Evolutionary conservation across 2,797 vertebrate genomes (phyloP).

Genomic region (Natrix natrix): DNA sequence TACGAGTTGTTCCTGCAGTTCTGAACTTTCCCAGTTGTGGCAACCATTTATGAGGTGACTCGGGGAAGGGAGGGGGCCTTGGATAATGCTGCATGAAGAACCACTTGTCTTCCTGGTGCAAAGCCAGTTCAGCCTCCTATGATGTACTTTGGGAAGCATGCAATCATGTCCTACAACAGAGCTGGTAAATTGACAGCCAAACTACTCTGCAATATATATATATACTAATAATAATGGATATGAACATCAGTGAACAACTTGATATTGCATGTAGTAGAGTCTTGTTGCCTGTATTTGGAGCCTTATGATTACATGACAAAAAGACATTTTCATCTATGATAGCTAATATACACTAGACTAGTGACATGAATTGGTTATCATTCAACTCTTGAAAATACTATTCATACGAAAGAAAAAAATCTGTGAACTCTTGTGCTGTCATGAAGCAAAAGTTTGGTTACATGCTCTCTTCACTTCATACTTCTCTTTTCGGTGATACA

Average conservation of each 20-base stretch:
- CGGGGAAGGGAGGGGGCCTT: neutral
- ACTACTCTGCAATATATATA: neutral
- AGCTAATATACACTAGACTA: neutral
- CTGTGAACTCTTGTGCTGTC: neutral
- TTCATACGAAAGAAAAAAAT: neutral
- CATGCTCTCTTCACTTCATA: neutral
- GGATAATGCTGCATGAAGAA: neutral
- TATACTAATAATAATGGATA: neutral
- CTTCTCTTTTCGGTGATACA: constrained; percentile 54
- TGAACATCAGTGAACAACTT: neutral
- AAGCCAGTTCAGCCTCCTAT: neutral
- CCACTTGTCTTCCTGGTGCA: neutral
- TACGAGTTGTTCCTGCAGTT: neutral
- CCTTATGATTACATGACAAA: neutral
- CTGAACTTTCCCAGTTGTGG: neutral
- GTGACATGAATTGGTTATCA: neutral
- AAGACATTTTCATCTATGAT: neutral
- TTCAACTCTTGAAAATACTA: neutral
- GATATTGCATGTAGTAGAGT: neutral
- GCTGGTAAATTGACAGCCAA: neutral
- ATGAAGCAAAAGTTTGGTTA: neutral
- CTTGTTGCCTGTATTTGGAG: neutral
- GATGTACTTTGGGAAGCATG: neutral
- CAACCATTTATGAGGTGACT: neutral
- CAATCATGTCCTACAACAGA: neutral